Conservation (phyloP, 53 echinoderm and acorn worm genomes). For the Antedon mediterranea region DNA sequence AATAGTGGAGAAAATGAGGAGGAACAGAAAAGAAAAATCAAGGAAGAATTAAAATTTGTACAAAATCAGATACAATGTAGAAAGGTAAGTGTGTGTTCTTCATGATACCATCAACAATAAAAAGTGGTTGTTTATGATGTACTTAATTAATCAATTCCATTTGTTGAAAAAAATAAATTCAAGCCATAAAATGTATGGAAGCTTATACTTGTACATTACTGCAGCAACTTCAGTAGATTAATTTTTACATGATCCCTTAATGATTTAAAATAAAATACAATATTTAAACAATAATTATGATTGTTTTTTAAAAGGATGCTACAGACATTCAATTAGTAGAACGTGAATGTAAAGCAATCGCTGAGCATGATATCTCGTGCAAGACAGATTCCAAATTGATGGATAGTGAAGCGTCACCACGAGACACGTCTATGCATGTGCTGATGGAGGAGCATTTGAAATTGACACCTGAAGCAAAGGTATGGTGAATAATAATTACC, state of each 20-base stretch:
- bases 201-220: too few relatives aligned
- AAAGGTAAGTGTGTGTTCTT: too few relatives aligned
- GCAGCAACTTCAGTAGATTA: too few relatives aligned
- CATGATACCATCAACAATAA: too few relatives aligned
- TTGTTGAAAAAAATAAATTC: neutral
- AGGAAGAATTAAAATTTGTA: neutral
- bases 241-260: too few relatives aligned
- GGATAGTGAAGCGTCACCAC: neutral
- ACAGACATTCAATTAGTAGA: neutral
- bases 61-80: neutral
- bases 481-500: neutral
- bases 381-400: neutral
- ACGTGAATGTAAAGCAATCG: conserved; percentile 2
- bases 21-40: neutral
- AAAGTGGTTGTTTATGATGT: neutral
- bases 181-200: too few relatives aligned
- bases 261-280: too few relatives aligned
- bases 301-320: neutral
- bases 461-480: neutral
- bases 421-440: neutral
- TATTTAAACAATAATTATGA: too few relatives aligned
- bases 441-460: neutral
- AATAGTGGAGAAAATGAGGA: neutral
- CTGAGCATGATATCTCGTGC: neutral
- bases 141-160: neutral